These are phyloP conservation scores for Cantharis lateralis DNA, from an alignment of 2,888 invertebrate species.

Conservation along the genomic window DNA sequence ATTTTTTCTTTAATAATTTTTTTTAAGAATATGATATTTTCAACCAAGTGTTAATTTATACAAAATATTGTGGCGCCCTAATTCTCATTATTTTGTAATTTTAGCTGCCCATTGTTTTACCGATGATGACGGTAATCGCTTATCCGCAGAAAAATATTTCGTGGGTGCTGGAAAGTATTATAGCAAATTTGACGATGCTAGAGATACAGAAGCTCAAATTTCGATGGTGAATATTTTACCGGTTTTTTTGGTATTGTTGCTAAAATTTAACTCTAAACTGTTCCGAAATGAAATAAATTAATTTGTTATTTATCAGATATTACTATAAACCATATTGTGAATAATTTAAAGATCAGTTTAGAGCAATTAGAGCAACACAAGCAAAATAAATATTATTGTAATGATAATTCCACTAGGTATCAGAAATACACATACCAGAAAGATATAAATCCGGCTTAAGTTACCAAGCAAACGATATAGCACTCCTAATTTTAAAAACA, in stretches of 20 bases:
- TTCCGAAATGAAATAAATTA: conserved; percentile 25
- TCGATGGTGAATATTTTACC: neutral
- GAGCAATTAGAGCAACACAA: neutral
- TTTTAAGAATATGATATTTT: too few relatives aligned
- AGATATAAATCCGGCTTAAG: conserved; percentile 38
- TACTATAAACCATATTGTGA: too few relatives aligned
- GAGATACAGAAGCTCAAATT: conserved; percentile 32
- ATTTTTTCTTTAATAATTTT: too few relatives aligned
- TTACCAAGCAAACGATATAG: conserved; percentile 47
- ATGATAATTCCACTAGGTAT: conserved; percentile 29
- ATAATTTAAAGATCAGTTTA: too few relatives aligned
- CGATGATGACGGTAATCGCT: conserved; percentile 21
- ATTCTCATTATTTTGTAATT: neutral
- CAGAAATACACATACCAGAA: conserved; percentile 34
- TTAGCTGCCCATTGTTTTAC: conserved; percentile 50
- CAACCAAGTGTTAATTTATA: too few relatives aligned
- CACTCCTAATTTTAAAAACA: conserved; percentile 44
- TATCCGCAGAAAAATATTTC: conserved; percentile 24
- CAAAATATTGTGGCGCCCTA: too few relatives aligned
- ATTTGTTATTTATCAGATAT: too few relatives aligned
- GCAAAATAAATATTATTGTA: neutral
- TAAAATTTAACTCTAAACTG: neutral
- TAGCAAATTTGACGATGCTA: conserved; percentile 37
- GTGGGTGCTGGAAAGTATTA: conserved; percentile 47
- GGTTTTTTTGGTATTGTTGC: conserved; percentile 32